Percentiles rank a stretch among this genome's conserved stretches.
phyloP scores from a whole-genome alignment of 2,113 vertebrate genomes.

The Condylura cristata region DNA sequence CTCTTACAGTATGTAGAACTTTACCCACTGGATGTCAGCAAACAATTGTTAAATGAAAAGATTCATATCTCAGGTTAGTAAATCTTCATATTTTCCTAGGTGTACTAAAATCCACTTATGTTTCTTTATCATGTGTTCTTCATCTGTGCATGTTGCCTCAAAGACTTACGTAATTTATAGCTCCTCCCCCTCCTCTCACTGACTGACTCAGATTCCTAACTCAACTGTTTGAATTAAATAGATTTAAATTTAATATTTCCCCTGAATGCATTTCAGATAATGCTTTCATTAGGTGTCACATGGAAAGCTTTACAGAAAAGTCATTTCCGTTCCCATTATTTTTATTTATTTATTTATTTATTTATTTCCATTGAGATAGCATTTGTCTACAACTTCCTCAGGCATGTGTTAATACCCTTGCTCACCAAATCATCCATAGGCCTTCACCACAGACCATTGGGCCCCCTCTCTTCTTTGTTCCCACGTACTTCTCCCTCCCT shows the following conservation, averaged over 20 bases:
- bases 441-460: no score
- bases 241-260: not conserved
- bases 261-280: not conserved
- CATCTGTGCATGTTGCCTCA: not conserved
- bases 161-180: not conserved
- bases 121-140: not conserved
- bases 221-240: not conserved
- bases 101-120: not conserved
- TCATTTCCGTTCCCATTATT: not conserved
- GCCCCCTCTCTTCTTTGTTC: no score
- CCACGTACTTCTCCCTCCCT: no score
- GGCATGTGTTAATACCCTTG: no score
- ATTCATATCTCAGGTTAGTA: not conserved
- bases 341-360: no score
- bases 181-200: not conserved
- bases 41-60: conserved; percentile 34
- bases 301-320: not conserved
- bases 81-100: not conserved
- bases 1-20: not conserved
- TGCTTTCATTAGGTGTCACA: not conserved
- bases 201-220: not conserved
- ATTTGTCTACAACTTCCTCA: no score
- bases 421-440: no score
- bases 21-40: conserved; percentile 37
- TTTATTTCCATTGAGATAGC: no score